phyloP scores from a whole-genome alignment of 2,797 vertebrate species.

The Sphenodon punctatus region DNA sequence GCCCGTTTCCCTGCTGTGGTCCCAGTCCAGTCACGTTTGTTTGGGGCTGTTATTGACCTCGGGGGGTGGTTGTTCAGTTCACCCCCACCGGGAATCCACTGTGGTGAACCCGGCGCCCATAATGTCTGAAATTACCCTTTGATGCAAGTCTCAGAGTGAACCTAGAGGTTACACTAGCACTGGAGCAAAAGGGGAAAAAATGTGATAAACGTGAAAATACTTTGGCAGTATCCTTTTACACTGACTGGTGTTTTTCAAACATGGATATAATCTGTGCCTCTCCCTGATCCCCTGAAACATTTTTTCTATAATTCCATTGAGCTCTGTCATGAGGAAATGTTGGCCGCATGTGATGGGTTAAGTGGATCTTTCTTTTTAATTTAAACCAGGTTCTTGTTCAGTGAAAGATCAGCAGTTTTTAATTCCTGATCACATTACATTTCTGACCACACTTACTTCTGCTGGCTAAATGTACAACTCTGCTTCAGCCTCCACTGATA shows the following conservation, averaged over 20 bases:
- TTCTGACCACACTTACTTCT: neutral
- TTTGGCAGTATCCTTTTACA: neutral
- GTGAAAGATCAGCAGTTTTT: neutral
- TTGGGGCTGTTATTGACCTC: too few species aligned
- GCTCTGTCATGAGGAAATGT: neutral
- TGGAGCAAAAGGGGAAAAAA: neutral
- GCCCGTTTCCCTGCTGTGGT: too few species aligned
- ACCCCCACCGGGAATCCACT: too few species aligned
- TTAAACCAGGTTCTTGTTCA: neutral
- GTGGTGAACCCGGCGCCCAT: too few species aligned
- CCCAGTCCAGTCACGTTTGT: too few species aligned
- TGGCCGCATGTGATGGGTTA: neutral
- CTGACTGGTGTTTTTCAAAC: neutral
- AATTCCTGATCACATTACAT: neutral
- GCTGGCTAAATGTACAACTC: neutral
- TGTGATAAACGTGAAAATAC: neutral
- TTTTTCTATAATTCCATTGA: neutral
- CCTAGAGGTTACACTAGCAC: too few species aligned
- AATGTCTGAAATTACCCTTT: too few species aligned
- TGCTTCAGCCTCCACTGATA: neutral
- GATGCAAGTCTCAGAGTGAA: too few species aligned
- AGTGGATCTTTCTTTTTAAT: neutral
- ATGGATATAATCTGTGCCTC: neutral
- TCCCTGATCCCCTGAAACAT: neutral
- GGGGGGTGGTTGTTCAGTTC: too few species aligned